Evolutionary conservation across 2,113 vertebrate species (phyloP).

Genomic region (Monarcha castaneiventris): DNA sequence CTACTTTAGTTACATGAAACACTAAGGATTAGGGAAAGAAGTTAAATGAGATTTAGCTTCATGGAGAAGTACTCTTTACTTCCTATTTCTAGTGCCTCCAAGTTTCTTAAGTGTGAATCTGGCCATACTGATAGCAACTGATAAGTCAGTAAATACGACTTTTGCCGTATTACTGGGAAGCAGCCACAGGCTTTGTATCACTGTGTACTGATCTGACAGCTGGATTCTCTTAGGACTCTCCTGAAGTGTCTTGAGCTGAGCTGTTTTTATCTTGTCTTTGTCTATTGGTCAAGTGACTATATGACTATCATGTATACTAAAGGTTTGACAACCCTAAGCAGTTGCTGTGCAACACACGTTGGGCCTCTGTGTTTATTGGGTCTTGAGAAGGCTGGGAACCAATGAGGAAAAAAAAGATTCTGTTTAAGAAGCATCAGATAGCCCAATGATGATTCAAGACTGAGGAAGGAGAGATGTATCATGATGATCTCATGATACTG

Average conservation of each 20-base stretch:
- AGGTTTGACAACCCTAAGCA: not conserved
- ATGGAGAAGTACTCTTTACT: not conserved
- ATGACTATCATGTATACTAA: not conserved
- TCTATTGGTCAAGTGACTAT: not conserved
- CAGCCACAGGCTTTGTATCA: not conserved
- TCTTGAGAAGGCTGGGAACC: not conserved
- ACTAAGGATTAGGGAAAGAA: not conserved
- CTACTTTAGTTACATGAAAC: not conserved
- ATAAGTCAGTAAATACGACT: not conserved
- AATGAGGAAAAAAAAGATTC: not conserved
- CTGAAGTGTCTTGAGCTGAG: not conserved
- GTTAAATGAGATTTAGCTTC: not conserved
- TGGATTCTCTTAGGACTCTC: not conserved
- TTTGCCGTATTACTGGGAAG: not conserved
- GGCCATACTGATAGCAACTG: not conserved
- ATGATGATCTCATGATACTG: not conserved
- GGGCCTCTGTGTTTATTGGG: fast-evolving
- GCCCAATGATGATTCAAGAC: not conserved
- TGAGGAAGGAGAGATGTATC: not conserved
- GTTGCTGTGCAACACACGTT: not conserved
- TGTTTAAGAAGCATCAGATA: not conserved
- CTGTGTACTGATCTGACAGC: not conserved
- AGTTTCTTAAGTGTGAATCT: not conserved
- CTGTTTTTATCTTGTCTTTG: not conserved
- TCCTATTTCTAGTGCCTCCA: not conserved